Base-by-base conservation (phyloP, 2,888 invertebrate species). In the Xestia sexstrigata region DNA sequence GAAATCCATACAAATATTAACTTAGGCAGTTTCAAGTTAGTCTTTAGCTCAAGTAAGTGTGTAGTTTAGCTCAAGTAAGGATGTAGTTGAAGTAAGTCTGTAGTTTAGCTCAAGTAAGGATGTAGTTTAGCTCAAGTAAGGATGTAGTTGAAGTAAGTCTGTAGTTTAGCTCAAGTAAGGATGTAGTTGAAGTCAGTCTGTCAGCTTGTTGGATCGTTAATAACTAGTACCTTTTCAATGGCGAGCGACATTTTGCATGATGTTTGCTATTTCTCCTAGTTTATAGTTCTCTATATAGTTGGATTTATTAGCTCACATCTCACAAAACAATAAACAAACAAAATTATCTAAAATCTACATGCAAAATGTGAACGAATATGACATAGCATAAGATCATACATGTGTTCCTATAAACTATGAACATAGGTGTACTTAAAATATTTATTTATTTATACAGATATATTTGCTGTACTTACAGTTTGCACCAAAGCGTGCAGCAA, bases 121-220 rank as follows among this genome's bases (percentile, higher is more conserved):
- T 42, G 42, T 42, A 42, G 42, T 42, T 42, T 20, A 65, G 7
- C 23, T 63, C n/a, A 39, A 42, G 63, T 63, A n/a, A n/a, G 39
- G 2, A 1, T n/a, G n/a, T 42, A n/a, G 15, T 42, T 65, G n/a
- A 15, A 65, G 65, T 42, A 6, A 65, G 15, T 17, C n/a, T n/a
- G n/a, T n/a, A n/a, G n/a, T 20, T 8, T 20, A 65, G 15, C 23
- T 65, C n/a, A 42, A 35, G 60, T 62, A 20, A 35, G 30, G 1
- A 1, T 42, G 42, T 42, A 42, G 42, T 42, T 42, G n/a, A n/a
- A n/a, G n/a, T n/a, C n/a, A n/a, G n/a, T n/a, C n/a, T 42, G 65
- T 42, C 42, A 65, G 42, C 42, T 42, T 65, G 65, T 65, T n/a
- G n/a, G n/a, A 42, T 42, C 42, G 65, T 65, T 65, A 65, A 65